phyloP scores from a whole-genome alignment of 2,888 invertebrate species.

The Scaptomyza caliginosa region DNA sequence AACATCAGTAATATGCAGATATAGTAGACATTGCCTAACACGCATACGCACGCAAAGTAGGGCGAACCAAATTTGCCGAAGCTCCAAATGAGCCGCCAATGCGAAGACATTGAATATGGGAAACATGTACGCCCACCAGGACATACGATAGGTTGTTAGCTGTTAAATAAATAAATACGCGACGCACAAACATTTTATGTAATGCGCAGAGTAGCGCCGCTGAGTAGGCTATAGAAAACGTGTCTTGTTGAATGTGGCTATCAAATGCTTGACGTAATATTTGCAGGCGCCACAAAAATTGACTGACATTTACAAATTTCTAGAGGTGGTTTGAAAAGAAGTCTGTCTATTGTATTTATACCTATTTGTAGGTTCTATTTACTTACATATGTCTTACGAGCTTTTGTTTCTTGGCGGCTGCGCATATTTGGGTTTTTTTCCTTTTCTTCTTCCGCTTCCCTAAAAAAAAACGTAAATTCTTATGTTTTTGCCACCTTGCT shows the following conservation, averaged over 20 bases:
- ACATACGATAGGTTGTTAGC: conserved; percentile 67
- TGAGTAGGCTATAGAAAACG: conserved; percentile 38
- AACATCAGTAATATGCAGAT: conserved; percentile 5
- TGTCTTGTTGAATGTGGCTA: conserved; percentile 7
- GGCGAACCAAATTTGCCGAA: conserved; percentile 33
- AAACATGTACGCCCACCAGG: conserved; percentile 52
- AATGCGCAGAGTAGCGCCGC: conserved; percentile 36
- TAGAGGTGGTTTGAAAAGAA: neutral
- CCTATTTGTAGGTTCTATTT: conserved; percentile 6
- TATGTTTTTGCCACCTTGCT: conserved; percentile 38
- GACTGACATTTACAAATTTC: conserved; percentile 4
- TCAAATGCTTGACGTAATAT: conserved; percentile 14
- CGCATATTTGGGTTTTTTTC: conserved; percentile 50
- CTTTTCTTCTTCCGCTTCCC: conserved; percentile 5
- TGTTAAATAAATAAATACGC: conserved; percentile 65
- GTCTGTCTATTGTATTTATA: too few relatives aligned
- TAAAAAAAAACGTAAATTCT: conserved; percentile 15
- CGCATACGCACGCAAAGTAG: conserved; percentile 13
- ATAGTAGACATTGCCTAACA: conserved; percentile 13
- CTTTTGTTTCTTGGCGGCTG: conserved; percentile 52
- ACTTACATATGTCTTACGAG: neutral
- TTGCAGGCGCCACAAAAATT: conserved; percentile 4
- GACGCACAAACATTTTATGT: conserved; percentile 32
- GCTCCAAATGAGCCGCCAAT: conserved; percentile 49
- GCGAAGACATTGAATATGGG: conserved; percentile 66